Evolutionary conservation across 1,140 invertebrate species (phyloP).

Genomic region (Rhyacophila brunnea): DNA sequence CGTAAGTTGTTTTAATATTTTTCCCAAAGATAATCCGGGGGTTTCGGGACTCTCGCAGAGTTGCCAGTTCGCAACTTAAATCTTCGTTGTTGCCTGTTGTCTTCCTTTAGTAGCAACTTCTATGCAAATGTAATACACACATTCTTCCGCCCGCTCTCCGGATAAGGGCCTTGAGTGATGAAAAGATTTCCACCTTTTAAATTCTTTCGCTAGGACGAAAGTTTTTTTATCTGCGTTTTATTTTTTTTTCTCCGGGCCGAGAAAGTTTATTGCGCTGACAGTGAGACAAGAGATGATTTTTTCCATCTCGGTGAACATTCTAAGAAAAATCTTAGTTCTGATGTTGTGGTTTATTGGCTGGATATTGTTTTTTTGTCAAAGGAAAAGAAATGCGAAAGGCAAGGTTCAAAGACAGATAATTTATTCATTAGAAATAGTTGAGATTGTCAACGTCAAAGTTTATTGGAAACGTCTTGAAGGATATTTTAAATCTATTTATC

Average conservation of each 20-base stretch:
- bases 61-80: constrained; percentile 22
- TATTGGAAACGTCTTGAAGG: no score
- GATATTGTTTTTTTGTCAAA: no score
- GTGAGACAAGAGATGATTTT: no score
- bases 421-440: no score
- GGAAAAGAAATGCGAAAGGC: no score
- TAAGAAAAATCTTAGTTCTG: no score
- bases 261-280: constrained; percentile 4
- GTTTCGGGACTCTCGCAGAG: constrained; percentile 7
- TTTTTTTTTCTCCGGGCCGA: constrained; percentile 14
- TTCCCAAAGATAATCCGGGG: constrained; percentile 14
- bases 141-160: constrained; percentile 2
- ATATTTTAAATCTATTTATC: no score
- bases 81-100: constrained; percentile 12
- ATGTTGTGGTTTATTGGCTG: no score
- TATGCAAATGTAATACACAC: constrained; percentile 18
- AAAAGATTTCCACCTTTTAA: constrained; percentile 17
- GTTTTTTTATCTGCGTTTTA: constrained; percentile 15
- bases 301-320: no score
- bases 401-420: no score
- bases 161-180: constrained; percentile 13
- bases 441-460: no score
- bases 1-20: constrained; percentile 4
- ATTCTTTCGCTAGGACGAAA: constrained; percentile 19
- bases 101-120: constrained; percentile 1